Base-by-base conservation (phyloP, 2,113 vertebrate genomes). In the Typhlomys cinereus region DNA sequence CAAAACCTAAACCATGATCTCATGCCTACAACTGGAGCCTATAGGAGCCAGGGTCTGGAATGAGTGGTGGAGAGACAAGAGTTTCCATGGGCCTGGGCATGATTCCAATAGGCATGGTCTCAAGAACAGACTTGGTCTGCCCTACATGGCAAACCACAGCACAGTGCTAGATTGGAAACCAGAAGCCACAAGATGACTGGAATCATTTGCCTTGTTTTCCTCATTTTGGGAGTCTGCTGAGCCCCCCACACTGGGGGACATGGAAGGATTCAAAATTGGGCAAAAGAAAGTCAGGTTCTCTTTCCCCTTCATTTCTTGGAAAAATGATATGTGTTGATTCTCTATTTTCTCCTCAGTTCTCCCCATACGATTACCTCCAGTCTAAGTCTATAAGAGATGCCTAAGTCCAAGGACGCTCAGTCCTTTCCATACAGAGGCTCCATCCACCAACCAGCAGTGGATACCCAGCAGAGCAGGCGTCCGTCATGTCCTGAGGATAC, bases 81-180 rank as follows among this genome's bases (percentile, higher is more conserved):
- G 82, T 96, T 92, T 94, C 95, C 95, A 82, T 71, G 93, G 25
- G n/a, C 73, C 57, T 90, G 82, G 73, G 61, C 71, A 85, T 6
- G 0, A 46, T 69, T 84, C 84, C 90, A 81, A 69, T 44, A 12
- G 79, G 88, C 76, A 39, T 59, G 67, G 75, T 71, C 80, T 89
- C 21, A 36, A n/a, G 59, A 85, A 36, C 69, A 95, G 76, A 78
- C 50, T 76, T 94, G 3, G 66, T 80, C 80, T 84, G 44, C 36
- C n/a, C 90, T 81, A 11, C 44, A 52, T 62, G 84, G 73, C 95
- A 94, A 88, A 93, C 92, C 93, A 90, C 88, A 70, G 82, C 61
- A 14, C 4, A 6, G 36, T 31, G 15, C 82, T 74, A 52, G 85
- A 70, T 62, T 81, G 74, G 78, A 89, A 82, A 46, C 88, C 81